Conservation (phyloP, 2,888 invertebrate genomes). For the Drosophila stalkeri region DNA sequence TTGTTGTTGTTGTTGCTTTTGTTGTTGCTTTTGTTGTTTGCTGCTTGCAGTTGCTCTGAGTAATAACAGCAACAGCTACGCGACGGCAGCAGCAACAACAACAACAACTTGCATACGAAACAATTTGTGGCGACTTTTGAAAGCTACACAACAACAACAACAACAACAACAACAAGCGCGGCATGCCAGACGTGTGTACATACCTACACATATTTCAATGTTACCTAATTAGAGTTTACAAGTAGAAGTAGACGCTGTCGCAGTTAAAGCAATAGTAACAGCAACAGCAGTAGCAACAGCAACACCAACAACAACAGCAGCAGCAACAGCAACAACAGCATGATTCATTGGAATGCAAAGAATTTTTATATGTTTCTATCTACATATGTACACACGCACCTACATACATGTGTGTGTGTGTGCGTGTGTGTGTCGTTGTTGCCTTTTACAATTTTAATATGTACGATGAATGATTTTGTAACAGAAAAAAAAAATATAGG, state of each 20-base stretch:
- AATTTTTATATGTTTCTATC: constrained; percentile 78
- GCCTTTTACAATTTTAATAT: constrained; percentile 73
- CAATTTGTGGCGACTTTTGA: constrained; percentile 47
- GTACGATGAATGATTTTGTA: constrained; percentile 79
- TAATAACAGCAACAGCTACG: constrained; percentile 57
- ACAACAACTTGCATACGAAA: constrained; percentile 53
- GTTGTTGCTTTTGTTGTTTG: constrained; percentile 8
- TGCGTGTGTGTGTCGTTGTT: constrained; percentile 27
- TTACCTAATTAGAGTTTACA: constrained; percentile 79
- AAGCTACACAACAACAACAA: constrained; percentile 38
- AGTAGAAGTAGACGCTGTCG: constrained; percentile 69
- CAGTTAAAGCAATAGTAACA: constrained; percentile 63
- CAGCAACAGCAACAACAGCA: constrained; percentile 58
- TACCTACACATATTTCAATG: constrained; percentile 75
- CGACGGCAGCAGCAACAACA: constrained; percentile 15
- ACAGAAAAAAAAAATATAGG: constrained; percentile 38
- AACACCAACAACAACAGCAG: constrained; percentile 52
- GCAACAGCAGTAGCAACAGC: too few species aligned
- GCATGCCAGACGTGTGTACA: constrained; percentile 58
- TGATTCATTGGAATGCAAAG: constrained; percentile 79
- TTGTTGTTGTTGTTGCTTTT: constrained; percentile 20
- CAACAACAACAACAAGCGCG: constrained; percentile 23
- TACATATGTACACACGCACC: constrained; percentile 38
- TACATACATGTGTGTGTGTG: constrained; percentile 7
- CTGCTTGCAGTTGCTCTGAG: constrained; percentile 24